phyloP scores from a whole-genome alignment of 1,140 invertebrate genomes.

The Pteromalus puparum region DNA sequence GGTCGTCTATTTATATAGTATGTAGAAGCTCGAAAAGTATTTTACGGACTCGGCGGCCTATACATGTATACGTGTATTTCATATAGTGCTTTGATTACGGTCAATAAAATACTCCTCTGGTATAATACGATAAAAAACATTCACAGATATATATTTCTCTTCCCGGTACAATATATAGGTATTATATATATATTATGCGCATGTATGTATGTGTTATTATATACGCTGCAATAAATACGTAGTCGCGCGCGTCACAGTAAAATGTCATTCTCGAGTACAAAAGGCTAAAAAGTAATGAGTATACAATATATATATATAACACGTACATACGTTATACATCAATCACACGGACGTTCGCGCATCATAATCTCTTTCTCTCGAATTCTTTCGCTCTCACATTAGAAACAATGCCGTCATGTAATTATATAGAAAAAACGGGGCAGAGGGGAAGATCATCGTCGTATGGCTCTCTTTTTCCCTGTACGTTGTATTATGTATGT shows the following conservation, averaged over 20 bases:
- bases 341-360: not conserved
- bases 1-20: not conserved
- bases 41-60: slow-evolving; percentile 29
- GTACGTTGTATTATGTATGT: too few relatives aligned
- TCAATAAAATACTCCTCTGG: slow-evolving; percentile 45
- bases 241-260: slow-evolving; percentile 34
- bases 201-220: not conserved
- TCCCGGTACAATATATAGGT: not conserved
- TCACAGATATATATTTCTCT: slow-evolving; percentile 38
- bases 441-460: too few relatives aligned
- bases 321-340: not conserved
- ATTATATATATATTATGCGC: not conserved
- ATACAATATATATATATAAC: too few relatives aligned
- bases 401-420: too few relatives aligned
- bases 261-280: slow-evolving; percentile 35
- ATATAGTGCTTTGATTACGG: slow-evolving; percentile 36
- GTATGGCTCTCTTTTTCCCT: too few relatives aligned
- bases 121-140: slow-evolving; percentile 45
- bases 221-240: slow-evolving; percentile 15
- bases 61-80: not conserved
- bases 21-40: slow-evolving; percentile 41
- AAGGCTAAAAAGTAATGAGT: slow-evolving; percentile 40
- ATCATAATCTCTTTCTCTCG: too few relatives aligned
- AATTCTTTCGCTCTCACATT: too few relatives aligned
- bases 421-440: too few relatives aligned